These are phyloP conservation scores for Poeciliopsis presidionis DNA, from an alignment of 2,797 vertebrate species.

Conservation along the genomic window DNA sequence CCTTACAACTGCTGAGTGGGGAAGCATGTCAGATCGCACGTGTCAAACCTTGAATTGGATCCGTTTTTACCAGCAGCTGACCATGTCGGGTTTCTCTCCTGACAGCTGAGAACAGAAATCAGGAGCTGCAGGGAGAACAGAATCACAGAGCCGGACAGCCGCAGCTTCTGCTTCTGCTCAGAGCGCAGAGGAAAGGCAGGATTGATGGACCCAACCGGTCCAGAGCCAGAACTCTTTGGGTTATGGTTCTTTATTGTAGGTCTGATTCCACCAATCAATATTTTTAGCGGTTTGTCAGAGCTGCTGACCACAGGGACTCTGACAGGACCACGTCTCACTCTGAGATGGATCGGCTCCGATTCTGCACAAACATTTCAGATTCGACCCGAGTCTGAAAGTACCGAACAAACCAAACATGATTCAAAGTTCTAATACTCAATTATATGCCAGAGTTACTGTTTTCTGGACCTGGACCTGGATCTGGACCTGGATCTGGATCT, in stretches of 20 bases:
- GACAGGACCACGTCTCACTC: not conserved
- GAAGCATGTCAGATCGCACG: constrained; percentile 29
- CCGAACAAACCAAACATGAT: not conserved
- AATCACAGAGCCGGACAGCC: constrained; percentile 7
- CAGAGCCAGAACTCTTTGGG: not conserved
- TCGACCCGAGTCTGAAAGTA: not conserved
- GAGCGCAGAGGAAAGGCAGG: constrained; percentile 5
- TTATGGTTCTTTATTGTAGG: not conserved
- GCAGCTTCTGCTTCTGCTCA: constrained; percentile 6
- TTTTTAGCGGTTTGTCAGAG: constrained; percentile 4
- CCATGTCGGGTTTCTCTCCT: constrained; percentile 12
- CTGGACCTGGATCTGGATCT: too few relatives aligned
- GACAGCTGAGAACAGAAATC: constrained; percentile 25
- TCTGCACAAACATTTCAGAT: not conserved
- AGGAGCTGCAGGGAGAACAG: not conserved
- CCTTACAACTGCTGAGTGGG: constrained; percentile 18
- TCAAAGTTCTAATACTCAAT: not conserved
- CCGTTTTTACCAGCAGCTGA: constrained; percentile 27
- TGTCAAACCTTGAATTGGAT: constrained; percentile 26
- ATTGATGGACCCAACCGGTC: constrained; percentile 3
- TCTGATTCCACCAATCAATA: not conserved
- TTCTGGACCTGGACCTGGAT: too few relatives aligned
- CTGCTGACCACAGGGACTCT: constrained; percentile 3
- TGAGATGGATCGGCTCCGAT: not conserved
- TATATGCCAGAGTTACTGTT: not conserved